Evolutionary conservation across 2,113 vertebrate species (phyloP).

Genomic region (Felis catus): DNA sequence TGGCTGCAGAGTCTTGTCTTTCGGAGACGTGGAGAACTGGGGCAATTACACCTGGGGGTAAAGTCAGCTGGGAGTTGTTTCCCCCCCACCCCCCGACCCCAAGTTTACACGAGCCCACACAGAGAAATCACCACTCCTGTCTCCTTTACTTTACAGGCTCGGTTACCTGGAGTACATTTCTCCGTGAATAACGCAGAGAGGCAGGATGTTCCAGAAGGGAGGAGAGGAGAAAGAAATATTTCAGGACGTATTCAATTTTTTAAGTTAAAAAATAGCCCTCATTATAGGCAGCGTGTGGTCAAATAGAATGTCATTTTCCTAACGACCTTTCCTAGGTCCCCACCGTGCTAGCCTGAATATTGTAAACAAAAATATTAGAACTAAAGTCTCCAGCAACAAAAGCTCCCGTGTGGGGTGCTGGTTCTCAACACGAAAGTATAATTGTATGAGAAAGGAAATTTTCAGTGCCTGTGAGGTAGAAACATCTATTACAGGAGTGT

Average conservation of each 20-base stretch:
- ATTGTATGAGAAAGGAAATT: not conserved
- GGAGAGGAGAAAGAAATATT: not conserved
- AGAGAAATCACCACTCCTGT: not conserved
- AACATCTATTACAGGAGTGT: not conserved
- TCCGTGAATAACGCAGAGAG: not conserved
- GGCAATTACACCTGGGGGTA: not conserved
- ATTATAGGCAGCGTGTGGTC: not conserved
- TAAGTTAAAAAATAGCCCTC: not conserved
- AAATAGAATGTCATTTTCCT: not conserved
- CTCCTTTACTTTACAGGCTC: not conserved
- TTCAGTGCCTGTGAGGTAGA: not conserved
- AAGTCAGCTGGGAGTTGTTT: accelerated
- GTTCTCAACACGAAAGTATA: not conserved
- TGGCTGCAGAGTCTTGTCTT: no score
- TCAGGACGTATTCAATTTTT: not conserved
- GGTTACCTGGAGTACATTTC: not conserved
- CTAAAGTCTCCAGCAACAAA: not conserved
- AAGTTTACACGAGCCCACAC: not conserved
- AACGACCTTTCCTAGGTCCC: not conserved
- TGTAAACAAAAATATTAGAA: not conserved
- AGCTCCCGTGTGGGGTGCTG: not conserved
- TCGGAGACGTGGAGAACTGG: no score
- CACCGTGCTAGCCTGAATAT: not conserved
- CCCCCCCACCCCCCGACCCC: not conserved
- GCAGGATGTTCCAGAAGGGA: not conserved